Base-by-base conservation (phyloP, 1,140 invertebrate species). In the Rhizoglyphus robini region DNA sequence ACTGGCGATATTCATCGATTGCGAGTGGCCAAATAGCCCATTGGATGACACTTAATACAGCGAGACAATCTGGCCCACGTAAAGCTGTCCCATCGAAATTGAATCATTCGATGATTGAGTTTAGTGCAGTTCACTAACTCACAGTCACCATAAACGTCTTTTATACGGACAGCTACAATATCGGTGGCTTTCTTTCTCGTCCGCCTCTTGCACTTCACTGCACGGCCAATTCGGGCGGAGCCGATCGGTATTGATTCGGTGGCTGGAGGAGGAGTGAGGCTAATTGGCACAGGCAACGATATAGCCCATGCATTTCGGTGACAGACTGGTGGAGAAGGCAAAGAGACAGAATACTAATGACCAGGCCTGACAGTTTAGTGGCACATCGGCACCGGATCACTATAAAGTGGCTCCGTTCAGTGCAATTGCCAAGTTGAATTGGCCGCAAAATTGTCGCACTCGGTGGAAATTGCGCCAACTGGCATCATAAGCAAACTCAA, bases 71-170 rank as follows among this genome's bases (percentile, higher is more conserved):
- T 54, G 51, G 51, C 20, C 23, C 8, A 20, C 8, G 51, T 32
- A 54, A n/a, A 54, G 51, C 20, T 54, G 51, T 54, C 51, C 36
- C 8, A 54, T 54, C 31, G 51, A 54, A 54, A 54, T 54, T 54
- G 51, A 54, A 54, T 54, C 51, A 54, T 54, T 54, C 23, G 31
- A 54, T 54, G 51, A 54, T 54, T 54, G 51, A 54, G 51, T 54
- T 54, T 54, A 54, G 51, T 54, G 8, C 51, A 54, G 51, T 54
- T 54, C 51, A 54, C 51, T 32, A 54, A 20, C 20, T 54, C 20
- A 15, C 31, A 32, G 51, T 54, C 8, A 54, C 51, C 51, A 54
- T 54, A 54, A 54, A 54, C 23, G 51, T 54, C 51, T 54, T 54
- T 54, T 54, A 8, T 54, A 54, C 51, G 51, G 36, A 18, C 8